These are phyloP conservation scores for Lagocephalus sceleratus DNA, from an alignment of 2,797 vertebrate species.

Conservation along the genomic window DNA sequence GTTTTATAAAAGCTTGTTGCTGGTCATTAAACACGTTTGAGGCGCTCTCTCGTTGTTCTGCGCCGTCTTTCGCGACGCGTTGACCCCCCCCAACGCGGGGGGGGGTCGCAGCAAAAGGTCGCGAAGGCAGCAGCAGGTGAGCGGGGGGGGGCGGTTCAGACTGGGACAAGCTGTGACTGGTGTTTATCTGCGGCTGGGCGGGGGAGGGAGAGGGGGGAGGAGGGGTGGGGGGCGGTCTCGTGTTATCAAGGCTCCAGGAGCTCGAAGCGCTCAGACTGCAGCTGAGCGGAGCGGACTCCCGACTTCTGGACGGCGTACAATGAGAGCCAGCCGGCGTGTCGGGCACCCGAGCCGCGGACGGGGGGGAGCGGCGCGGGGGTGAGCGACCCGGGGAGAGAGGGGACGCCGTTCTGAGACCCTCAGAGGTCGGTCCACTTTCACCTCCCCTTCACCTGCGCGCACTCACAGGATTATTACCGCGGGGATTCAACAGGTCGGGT, in stretches of 20 bases:
- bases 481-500: too few relatives aligned
- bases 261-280: background rate
- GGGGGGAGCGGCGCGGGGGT: constrained; percentile 2
- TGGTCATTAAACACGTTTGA: too few relatives aligned
- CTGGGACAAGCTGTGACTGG: background rate
- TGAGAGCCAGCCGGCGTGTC: background rate
- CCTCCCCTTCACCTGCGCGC: too few relatives aligned
- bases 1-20: background rate
- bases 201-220: background rate
- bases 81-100: background rate
- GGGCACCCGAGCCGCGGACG: constrained; percentile 17
- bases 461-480: too few relatives aligned
- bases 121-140: constrained; percentile 13
- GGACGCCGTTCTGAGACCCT: constrained; percentile 3
- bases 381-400: too few relatives aligned
- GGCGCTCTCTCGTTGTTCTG: too few relatives aligned
- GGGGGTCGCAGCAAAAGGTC: background rate
- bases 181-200: background rate
- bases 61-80: background rate
- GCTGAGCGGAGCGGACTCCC: constrained; percentile 24
- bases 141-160: background rate
- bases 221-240: background rate
- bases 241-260: constrained; percentile 8
- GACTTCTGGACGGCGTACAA: constrained; percentile 12
- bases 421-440: constrained; percentile 3